phyloP scores from a whole-genome alignment of 2,113 vertebrate species.

The Cryptomyrus ogoouensis region DNA sequence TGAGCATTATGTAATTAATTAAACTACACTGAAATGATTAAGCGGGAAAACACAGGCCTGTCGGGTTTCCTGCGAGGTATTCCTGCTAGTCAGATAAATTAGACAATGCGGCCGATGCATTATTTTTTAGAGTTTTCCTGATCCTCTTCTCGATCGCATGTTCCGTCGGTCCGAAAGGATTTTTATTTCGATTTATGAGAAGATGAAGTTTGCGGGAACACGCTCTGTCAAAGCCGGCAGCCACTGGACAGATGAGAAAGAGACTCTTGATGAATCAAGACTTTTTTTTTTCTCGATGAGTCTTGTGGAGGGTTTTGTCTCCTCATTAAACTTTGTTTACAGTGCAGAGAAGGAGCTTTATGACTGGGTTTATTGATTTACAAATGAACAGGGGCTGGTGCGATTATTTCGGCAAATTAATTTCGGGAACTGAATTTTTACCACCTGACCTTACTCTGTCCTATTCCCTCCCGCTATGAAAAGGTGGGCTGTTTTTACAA shows the following conservation, averaged over 20 bases:
- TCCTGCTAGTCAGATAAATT: neutral
- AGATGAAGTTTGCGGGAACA: neutral
- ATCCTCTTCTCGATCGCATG: neutral
- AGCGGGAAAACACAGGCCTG: neutral
- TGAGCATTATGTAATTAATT: constrained; percentile 16
- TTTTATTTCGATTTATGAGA: neutral
- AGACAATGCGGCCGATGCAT: neutral
- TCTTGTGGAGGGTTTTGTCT: neutral
- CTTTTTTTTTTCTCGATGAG: neutral
- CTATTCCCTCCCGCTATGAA: constrained; percentile 23
- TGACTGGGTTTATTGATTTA: constrained; percentile 57
- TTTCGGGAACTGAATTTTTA: constrained; percentile 44
- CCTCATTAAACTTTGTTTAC: constrained; percentile 51
- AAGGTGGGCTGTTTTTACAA: neutral
- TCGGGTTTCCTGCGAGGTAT: neutral
- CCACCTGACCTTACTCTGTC: neutral
- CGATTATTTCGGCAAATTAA: constrained; percentile 65
- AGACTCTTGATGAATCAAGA: neutral
- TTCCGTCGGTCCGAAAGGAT: neutral
- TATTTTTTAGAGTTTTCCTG: neutral
- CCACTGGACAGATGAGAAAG: neutral
- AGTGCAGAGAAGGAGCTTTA: constrained; percentile 55
- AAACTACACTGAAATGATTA: constrained; percentile 10
- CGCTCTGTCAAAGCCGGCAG: neutral
- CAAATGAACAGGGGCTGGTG: constrained; percentile 58